Base-by-base conservation (phyloP, 2,797 vertebrate genomes). In the Sus cebifrons region DNA sequence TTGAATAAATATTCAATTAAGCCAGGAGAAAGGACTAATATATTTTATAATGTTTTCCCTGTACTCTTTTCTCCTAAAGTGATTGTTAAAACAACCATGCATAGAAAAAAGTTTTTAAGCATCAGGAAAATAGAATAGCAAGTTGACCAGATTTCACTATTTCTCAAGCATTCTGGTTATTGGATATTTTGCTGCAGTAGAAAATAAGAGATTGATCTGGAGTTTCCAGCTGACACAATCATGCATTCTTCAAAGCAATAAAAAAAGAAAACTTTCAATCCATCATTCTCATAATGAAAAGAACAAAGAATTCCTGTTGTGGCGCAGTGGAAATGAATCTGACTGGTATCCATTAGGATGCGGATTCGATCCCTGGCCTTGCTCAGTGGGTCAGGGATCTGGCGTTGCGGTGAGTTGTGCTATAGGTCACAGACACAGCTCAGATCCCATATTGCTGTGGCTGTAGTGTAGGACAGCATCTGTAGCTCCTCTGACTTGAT, bases 81-180 rank as follows among this genome's bases (percentile, higher is more conserved):
- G 60, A 73, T 27, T 49, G 16, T 36, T 86, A 13, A 81, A 91
- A 67, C 49, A 93, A 49, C 58, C 49, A 79, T 11, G 32, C 18
- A 40, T 62, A 85, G 49, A 78, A 71, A 86, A 56, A 78, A 65
- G 13, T 77, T 65, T 13, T 77, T 77, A 62, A 77, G 64, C 27
- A 56, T 32, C 17, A 71, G 84, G 77, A 92, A 92, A 77, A 36
- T 44, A 89, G 84, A 78, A 64, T 44, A 85, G 16, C 40, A 78
- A 44, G 16, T 58, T 85, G 56, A 84, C 14, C 13, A 73, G 58
- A 65, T 62, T 56, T 56, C 27, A 83, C 32, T 25, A 64, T 56
- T 77, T 78, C 44, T 86, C n/a, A 77, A 32, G 32, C 44, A 77
- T 70, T 44, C n/a, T 78, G 44, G 44, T 36, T 83, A 88, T 64